phyloP scores from a whole-genome alignment of 2,888 invertebrate species.

The Nematopogon swammerdamellus region DNA sequence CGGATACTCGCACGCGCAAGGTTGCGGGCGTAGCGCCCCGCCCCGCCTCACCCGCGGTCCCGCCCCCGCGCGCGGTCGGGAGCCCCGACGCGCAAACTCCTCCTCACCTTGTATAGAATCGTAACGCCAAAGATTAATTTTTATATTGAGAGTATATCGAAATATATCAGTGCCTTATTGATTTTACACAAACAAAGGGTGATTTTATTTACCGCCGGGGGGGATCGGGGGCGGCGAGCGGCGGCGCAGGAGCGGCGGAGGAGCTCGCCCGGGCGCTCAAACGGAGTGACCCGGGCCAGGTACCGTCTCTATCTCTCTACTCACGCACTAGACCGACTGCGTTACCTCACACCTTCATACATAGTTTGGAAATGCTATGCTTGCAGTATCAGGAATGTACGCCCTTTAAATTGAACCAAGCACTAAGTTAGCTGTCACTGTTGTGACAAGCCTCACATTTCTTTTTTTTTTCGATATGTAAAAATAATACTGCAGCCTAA shows the following conservation, averaged over 20 bases:
- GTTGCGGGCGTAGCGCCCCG: slow-evolving; percentile 2
- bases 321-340: not conserved
- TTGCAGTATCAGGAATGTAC: too few species aligned
- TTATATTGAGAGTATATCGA: slow-evolving; percentile 38
- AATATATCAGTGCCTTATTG: slow-evolving; percentile 57
- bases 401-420: too few species aligned
- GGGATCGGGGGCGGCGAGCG: slow-evolving; percentile 11
- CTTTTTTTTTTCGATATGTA: too few species aligned
- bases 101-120: not conserved
- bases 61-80: slow-evolving; percentile 26
- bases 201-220: slow-evolving; percentile 35
- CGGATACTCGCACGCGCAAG: slow-evolving; percentile 21
- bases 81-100: not conserved
- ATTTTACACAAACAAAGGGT: slow-evolving; percentile 34
- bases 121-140: slow-evolving; percentile 48
- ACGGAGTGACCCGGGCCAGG: slow-evolving; percentile 78
- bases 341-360: too few species aligned
- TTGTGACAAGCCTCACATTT: too few species aligned
- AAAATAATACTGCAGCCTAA: too few species aligned
- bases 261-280: slow-evolving; percentile 75
- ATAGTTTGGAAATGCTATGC: too few species aligned
- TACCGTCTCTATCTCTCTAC: slow-evolving; percentile 51
- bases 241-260: slow-evolving; percentile 31
- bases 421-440: too few species aligned
- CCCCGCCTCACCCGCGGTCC: slow-evolving; percentile 19